A percentile compares a stretch with the other conserved stretches of the same genome.
These are phyloP conservation scores for Eulemur rubriventer DNA, from an alignment of 2,797 vertebrate species.

Conservation along the genomic window DNA sequence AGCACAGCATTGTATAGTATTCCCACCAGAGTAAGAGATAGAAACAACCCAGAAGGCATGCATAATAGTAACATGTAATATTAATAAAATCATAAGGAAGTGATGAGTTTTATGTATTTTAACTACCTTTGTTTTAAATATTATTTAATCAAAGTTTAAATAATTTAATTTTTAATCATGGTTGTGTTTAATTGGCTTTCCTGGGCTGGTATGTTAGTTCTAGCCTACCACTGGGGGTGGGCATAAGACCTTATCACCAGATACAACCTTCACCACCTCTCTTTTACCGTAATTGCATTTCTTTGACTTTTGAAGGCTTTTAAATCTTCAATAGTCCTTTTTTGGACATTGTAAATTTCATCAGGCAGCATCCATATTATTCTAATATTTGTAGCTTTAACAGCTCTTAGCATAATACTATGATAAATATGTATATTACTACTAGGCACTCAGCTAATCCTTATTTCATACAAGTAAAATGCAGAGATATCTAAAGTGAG, in stretches of 20 bases:
- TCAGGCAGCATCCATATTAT: background rate
- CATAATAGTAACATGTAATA: background rate
- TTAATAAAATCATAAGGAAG: background rate
- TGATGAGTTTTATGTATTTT: background rate
- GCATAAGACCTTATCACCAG: background rate
- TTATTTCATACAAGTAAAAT: background rate
- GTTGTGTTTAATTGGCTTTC: background rate
- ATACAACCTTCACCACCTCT: background rate
- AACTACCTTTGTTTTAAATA: background rate
- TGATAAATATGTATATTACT: background rate
- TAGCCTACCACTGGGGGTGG: background rate
- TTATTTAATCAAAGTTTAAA: background rate
- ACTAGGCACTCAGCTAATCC: background rate
- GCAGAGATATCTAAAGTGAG: background rate
- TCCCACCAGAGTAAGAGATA: background rate
- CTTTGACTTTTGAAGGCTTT: slow-evolving; percentile 8
- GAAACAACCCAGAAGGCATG: background rate
- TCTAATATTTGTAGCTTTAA: background rate
- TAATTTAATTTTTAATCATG: slow-evolving; percentile 20
- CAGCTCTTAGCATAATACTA: background rate
- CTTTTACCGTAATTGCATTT: background rate
- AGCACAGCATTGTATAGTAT: background rate
- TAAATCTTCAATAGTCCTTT: background rate
- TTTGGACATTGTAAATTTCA: background rate
- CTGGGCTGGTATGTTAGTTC: background rate